Evolutionary conservation across 1,140 invertebrate genomes (phyloP).

Genomic region (Caerostris darwini): DNA sequence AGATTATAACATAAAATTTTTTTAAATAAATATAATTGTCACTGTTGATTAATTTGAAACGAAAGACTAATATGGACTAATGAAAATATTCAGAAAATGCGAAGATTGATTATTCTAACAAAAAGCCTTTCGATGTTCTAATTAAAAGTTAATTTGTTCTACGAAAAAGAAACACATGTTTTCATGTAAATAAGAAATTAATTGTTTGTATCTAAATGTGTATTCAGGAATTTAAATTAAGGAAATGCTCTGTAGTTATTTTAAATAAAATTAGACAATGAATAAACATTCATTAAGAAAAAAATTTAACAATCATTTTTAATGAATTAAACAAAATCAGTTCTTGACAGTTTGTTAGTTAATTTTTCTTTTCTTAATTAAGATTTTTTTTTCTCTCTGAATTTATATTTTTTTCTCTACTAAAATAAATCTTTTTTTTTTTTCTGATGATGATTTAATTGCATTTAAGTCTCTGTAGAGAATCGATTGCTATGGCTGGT

Average conservation of each 20-base stretch:
- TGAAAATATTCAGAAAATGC: too few relatives aligned
- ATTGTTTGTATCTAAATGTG: not conserved
- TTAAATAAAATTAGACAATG: not conserved
- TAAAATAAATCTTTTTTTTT: not conserved
- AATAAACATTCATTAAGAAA: not conserved
- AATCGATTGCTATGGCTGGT: not conserved
- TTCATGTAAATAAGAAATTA: not conserved
- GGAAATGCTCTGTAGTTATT: not conserved
- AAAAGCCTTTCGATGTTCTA: not conserved
- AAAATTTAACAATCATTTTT: not conserved
- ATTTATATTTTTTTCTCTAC: not conserved
- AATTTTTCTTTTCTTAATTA: not conserved
- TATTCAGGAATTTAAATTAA: not conserved
- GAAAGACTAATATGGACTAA: too few relatives aligned
- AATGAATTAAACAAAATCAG: not conserved
- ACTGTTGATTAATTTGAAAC: too few relatives aligned
- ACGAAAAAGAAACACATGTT: too few relatives aligned
- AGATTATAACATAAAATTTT: too few relatives aligned
- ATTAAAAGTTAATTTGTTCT: not conserved
- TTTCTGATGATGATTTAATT: conserved; percentile 5
- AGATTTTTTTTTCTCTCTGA: not conserved
- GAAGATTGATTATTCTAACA: too few relatives aligned
- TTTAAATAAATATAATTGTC: too few relatives aligned
- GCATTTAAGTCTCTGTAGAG: not conserved
- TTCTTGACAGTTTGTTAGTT: not conserved